Evolutionary conservation across 2,113 vertebrate species (phyloP), one percentile per base, ranked within the genome.

Genomic region (Hyla sarda): DNA sequence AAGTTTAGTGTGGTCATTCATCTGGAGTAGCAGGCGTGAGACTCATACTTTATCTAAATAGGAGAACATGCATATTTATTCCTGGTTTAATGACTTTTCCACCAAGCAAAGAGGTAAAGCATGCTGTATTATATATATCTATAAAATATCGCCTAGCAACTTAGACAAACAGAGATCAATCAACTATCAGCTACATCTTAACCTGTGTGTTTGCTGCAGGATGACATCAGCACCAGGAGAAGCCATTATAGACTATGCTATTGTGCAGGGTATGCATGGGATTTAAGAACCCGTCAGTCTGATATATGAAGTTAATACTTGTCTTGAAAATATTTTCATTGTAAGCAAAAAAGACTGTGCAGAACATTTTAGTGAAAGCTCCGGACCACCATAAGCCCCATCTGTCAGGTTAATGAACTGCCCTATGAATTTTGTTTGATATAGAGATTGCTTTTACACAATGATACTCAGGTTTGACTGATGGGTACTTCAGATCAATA

Each of bases 51-150:
- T n/a, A 60, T 83, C 5, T 74, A 34, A 34, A 16, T 74, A 58
- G 82, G 54, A 75, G 72, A 76, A 75, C 23, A 58, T 75, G 82
- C 72, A 58, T 84, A 62, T 83, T 84, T 84, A 75, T 84, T 32
- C 16, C 23, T 19, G 52, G 10, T 65, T 85, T 69, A 69, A 78
- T 85, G 25, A 67, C n/a, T 79, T 85, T 85, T 52, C 73, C 25
- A 82, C 67, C 56, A 28, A 50, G 45, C 32, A 58, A 21, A 56
- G 58, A 78, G 25, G 60, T n/a, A 41, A 67, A 37, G 47, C 47
- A 79, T 25, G 47, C 25, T n/a, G 32, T 54, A 79, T 34, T 54
- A 45, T 71, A 54, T 48, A 41, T 41, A n/a, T n/a, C n/a, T n/a
- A 54, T 45, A 37, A 50, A 37, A 23, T n/a, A 85, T 85, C 71